A percentile compares a stretch with the other conserved stretches of the same genome.
These are phyloP conservation scores for Piezodorus guildinii DNA, from an alignment of 1,140 invertebrate species.

Conservation along the genomic window DNA sequence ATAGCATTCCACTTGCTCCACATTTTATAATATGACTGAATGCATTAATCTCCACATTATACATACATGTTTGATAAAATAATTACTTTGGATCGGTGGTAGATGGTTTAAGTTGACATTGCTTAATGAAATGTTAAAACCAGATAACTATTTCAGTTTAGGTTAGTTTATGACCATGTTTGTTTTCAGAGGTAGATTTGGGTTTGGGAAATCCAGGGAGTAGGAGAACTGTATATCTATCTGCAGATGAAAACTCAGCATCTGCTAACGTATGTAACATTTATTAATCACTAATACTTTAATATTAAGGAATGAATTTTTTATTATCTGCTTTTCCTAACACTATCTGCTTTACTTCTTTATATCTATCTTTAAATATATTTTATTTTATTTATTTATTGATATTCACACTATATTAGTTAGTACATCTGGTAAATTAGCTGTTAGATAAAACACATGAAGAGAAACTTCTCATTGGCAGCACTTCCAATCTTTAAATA, in stretches of 20 bases:
- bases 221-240: constrained; percentile 67
- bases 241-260: constrained; percentile 48
- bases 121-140: not conserved
- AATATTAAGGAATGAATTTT: no score
- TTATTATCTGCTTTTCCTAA: constrained; percentile 3
- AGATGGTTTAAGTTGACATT: not conserved
- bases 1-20: no score
- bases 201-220: constrained; percentile 63
- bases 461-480: no score
- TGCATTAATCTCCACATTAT: not conserved
- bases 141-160: constrained; percentile 4
- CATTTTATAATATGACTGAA: not conserved
- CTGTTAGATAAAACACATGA: no score
- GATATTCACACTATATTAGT: no score
- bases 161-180: not conserved
- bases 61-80: not conserved
- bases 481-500: not conserved
- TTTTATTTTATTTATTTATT: not conserved
- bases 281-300: not conserved
- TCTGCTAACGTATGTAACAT: constrained; percentile 27
- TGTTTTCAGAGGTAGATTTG: not conserved
- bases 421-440: no score
- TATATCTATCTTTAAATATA: not conserved
- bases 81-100: not conserved
- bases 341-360: not conserved